These are phyloP conservation scores for Diceros bicornis DNA, from an alignment of 2,797 vertebrate genomes.

Conservation along the genomic window DNA sequence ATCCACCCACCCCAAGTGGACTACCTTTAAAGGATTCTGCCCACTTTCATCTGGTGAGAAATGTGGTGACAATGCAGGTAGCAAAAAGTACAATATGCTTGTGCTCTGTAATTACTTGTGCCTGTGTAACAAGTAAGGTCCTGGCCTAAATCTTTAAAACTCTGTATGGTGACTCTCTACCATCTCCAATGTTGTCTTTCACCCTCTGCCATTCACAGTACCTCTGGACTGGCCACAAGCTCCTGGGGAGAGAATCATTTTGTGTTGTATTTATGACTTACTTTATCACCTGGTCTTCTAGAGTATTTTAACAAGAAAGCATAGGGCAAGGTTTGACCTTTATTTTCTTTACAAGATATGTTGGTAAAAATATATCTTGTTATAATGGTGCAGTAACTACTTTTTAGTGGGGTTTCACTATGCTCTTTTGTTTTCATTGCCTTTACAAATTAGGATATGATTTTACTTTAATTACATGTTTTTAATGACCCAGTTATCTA, in stretches of 20 bases:
- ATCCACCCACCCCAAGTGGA: not conserved
- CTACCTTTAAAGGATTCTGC: not conserved
- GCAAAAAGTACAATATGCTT: not conserved
- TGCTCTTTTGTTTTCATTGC: conserved; percentile 69
- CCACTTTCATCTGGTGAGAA: conserved; percentile 10
- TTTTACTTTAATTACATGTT: conserved; percentile 74
- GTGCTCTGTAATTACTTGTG: not conserved
- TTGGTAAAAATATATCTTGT: conserved; percentile 57
- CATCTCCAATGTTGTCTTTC: conserved; percentile 1
- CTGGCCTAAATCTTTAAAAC: not conserved
- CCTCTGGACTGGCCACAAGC: not conserved
- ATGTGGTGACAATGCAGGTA: not conserved
- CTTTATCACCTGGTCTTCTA: not conserved
- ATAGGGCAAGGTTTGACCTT: not conserved
- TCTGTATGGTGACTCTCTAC: not conserved
- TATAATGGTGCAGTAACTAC: conserved; percentile 18
- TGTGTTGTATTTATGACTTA: conserved; percentile 15
- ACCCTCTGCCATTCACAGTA: not conserved
- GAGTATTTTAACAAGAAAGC: conserved; percentile 53
- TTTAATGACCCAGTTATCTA: conserved; percentile 69
- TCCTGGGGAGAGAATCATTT: not conserved
- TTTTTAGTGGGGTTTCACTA: conserved; percentile 64
- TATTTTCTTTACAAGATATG: conserved; percentile 40
- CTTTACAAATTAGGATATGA: conserved; percentile 71
- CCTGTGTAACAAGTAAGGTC: not conserved